These are phyloP conservation scores for Scaptomyza montana DNA, from an alignment of 1,140 invertebrate species.

Conservation along the genomic window DNA sequence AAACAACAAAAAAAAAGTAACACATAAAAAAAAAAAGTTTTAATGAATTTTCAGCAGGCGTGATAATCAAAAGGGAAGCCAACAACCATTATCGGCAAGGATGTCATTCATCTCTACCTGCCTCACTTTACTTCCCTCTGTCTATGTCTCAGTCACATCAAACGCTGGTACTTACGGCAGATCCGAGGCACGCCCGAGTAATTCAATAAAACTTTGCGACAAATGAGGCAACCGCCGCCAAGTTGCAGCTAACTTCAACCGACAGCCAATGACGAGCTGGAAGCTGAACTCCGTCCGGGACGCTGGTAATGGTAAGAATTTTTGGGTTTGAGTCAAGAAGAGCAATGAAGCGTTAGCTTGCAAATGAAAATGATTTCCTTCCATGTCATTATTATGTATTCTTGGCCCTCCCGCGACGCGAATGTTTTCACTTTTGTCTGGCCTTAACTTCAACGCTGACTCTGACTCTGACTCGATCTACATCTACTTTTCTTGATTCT, in stretches of 20 bases:
- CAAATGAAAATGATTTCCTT: conserved; percentile 83
- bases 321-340: background rate
- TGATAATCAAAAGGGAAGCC: conserved; percentile 65
- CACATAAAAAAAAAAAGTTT: conserved; percentile 56
- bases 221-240: conserved; percentile 66
- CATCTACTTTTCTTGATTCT: background rate
- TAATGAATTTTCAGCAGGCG: conserved; percentile 80
- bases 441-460: background rate
- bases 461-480: no score
- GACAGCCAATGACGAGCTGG: conserved; percentile 33
- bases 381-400: conserved; percentile 81
- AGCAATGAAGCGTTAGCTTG: conserved; percentile 60
- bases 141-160: conserved; percentile 50
- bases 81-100: conserved; percentile 35
- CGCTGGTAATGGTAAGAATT: background rate
- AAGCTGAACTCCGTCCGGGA: background rate
- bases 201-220: conserved; percentile 82
- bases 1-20: conserved; percentile 30
- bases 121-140: background rate
- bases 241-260: conserved; percentile 66
- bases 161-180: conserved; percentile 45
- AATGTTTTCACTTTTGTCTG: conserved; percentile 75
- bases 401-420: conserved; percentile 35
- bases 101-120: conserved; percentile 3
- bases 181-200: conserved; percentile 71